A percentile compares a stretch with the other conserved stretches of the same genome.
These are phyloP conservation scores for Leucoraja erinaceus DNA, from an alignment of 2,113 vertebrate genomes.

Conservation along the genomic window DNA sequence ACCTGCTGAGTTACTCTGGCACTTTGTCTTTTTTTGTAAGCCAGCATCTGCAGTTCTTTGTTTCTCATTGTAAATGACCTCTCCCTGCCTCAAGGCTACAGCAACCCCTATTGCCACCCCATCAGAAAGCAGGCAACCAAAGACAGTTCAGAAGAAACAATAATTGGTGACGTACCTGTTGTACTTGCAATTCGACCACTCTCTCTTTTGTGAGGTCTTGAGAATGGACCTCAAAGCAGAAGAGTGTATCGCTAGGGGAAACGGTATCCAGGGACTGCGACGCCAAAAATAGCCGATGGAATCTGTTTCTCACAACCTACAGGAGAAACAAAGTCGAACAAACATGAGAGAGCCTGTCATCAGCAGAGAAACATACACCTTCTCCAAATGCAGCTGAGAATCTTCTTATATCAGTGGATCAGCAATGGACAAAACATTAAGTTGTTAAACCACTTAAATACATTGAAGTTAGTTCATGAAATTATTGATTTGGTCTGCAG, in stretches of 20 bases:
- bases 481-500: too few species aligned
- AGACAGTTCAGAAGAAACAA: not conserved
- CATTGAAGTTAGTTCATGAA: too few species aligned
- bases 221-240: constrained; percentile 91
- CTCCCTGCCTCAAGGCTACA: not conserved
- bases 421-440: too few species aligned
- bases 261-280: constrained; percentile 79
- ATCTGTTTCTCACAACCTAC: constrained; percentile 81
- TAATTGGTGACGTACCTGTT: constrained; percentile 68
- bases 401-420: too few species aligned
- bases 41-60: too few species aligned
- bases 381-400: not conserved
- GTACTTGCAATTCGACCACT: constrained; percentile 79
- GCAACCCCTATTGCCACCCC: not conserved
- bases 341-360: not conserved
- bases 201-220: constrained; percentile 86
- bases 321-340: not conserved
- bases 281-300: constrained; percentile 76
- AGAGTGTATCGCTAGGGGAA: constrained; percentile 72
- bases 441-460: too few species aligned
- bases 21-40: too few species aligned
- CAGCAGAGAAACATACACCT: not conserved
- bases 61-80: not conserved
- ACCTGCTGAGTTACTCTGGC: too few species aligned
- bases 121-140: not conserved